These are phyloP conservation scores for Mionectes olivaceus DNA, from an alignment of 2,797 vertebrate genomes.

Conservation along the genomic window DNA sequence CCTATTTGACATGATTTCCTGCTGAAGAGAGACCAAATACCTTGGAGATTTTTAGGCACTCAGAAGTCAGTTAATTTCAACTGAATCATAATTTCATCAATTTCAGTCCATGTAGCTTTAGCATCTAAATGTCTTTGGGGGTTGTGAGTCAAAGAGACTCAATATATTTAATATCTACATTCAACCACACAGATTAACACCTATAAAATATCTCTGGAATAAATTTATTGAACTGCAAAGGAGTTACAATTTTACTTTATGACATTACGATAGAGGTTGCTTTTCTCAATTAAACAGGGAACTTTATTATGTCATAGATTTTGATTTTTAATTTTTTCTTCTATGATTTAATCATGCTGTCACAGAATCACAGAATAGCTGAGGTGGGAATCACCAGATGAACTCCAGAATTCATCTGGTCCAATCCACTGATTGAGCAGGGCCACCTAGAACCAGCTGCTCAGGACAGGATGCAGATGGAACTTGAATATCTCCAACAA, in stretches of 20 bases:
- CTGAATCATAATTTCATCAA: neutral
- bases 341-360: neutral
- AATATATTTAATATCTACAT: neutral
- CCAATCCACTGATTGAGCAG: neutral
- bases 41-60: neutral
- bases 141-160: neutral
- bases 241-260: neutral
- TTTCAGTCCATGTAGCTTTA: neutral
- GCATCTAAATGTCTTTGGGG: neutral
- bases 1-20: neutral
- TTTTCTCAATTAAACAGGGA: slow-evolving; percentile 15
- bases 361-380: neutral
- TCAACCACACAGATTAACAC: neutral
- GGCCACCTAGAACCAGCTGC: neutral
- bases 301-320: neutral
- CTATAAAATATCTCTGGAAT: neutral
- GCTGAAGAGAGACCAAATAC: neutral
- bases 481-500: neutral
- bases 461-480: accelerated
- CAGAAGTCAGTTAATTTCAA: neutral
- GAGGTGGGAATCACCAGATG: neutral
- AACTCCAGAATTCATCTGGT: neutral
- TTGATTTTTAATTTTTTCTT: neutral
- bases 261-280: neutral
- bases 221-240: neutral